Conservation (phyloP, 2,113 vertebrate species). For the Oryzias celebensis region DNA sequence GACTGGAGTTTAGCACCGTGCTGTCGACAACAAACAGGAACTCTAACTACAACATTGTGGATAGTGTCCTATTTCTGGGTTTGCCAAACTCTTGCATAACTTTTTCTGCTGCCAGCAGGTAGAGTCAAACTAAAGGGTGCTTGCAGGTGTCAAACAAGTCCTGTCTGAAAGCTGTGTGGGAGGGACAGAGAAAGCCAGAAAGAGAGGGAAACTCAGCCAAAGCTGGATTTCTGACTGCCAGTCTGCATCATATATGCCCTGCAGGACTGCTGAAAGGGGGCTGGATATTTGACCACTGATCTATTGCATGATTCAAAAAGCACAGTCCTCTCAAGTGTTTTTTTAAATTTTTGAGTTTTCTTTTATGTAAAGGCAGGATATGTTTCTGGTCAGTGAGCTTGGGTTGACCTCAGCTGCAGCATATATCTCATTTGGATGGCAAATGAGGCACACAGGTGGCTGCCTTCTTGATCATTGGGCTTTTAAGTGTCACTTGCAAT, state of each 20-base stretch:
- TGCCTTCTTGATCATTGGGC: not conserved
- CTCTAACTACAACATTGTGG: conserved; percentile 18
- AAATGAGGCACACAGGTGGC: not conserved
- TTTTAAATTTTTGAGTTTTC: conserved; percentile 9
- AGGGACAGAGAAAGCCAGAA: conserved; percentile 40
- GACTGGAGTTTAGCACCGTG: no score
- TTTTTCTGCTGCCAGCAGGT: conserved; percentile 59
- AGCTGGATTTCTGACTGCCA: conserved; percentile 47
- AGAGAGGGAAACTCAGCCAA: conserved; percentile 36
- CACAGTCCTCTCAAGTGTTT: conserved; percentile 12
- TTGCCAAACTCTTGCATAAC: conserved; percentile 67
- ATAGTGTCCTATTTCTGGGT: conserved; percentile 48
- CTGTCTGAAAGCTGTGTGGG: conserved; percentile 64
- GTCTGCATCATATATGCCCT: conserved; percentile 38
- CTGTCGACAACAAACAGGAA: conserved; percentile 1
- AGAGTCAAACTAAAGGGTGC: conserved; percentile 54
- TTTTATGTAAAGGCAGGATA: not conserved
- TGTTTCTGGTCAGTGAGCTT: conserved; percentile 5
- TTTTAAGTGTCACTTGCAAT: not conserved
- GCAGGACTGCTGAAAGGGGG: conserved; percentile 27
- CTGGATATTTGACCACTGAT: conserved; percentile 35
- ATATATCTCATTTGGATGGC: not conserved
- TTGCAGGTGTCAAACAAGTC: conserved; percentile 63
- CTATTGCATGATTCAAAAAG: conserved; percentile 5
- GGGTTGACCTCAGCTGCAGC: not conserved